These are phyloP conservation scores for Stictocephala bisonia DNA, from an alignment of 2,888 invertebrate genomes.

Conservation along the genomic window DNA sequence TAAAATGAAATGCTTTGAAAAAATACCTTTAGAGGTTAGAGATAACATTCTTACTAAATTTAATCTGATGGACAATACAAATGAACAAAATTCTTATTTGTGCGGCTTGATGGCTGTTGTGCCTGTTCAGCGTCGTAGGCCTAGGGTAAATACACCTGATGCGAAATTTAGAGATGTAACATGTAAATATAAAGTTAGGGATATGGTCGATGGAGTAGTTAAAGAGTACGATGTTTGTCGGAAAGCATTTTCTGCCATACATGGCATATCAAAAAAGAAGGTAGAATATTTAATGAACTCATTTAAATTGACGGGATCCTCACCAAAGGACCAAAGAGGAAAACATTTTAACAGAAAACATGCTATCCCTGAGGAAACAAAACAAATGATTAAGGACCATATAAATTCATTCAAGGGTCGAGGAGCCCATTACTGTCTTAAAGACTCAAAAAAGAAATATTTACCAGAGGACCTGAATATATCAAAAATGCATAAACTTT, in stretches of 20 bases:
- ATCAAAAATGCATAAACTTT: no score
- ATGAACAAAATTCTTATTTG: constrained; percentile 32
- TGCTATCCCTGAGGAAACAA: no score
- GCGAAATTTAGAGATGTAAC: constrained; percentile 32
- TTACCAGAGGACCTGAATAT: no score
- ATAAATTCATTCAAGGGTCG: no score
- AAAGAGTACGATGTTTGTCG: constrained; percentile 34
- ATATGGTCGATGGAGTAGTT: constrained; percentile 2
- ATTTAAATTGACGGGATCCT: no score
- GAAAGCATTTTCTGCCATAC: constrained; percentile 30
- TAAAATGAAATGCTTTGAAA: constrained; percentile 1
- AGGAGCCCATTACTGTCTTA: no score
- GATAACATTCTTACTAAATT: constrained; percentile 33
- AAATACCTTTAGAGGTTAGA: constrained; percentile 19
- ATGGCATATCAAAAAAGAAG: constrained; percentile 28
- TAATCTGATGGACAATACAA: constrained; percentile 24
- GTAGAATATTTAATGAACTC: constrained; percentile 13
- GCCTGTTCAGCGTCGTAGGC: constrained; percentile 32
- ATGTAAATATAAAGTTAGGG: constrained; percentile 36
- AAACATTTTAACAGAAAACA: no score
- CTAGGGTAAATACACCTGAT: neutral
- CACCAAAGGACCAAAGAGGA: no score
- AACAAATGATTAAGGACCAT: no score
- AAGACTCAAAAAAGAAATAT: no score
- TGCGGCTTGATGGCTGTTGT: constrained; percentile 21